Evolutionary conservation across 2,888 invertebrate species (phyloP).

Genomic region (Euclidia mi): DNA sequence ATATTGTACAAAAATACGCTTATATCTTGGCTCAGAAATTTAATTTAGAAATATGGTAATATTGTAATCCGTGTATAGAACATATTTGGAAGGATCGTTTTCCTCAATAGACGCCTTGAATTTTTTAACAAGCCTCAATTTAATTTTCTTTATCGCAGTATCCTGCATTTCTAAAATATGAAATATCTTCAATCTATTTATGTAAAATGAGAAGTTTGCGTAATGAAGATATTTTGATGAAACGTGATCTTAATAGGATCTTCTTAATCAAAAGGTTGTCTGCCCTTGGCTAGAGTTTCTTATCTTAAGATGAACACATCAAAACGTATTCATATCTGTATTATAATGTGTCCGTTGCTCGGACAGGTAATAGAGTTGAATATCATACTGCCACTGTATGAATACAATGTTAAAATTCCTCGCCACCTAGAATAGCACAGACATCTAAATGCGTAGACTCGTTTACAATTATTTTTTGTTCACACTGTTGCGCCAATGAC

Average conservation of each 20-base stretch:
- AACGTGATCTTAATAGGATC: slow-evolving; percentile 28
- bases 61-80: slow-evolving; percentile 12
- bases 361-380: slow-evolving; percentile 33
- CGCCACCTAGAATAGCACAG: slow-evolving; percentile 28
- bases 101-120: slow-evolving; percentile 20
- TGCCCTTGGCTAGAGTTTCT: slow-evolving; percentile 9
- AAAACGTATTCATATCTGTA: slow-evolving; percentile 36
- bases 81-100: slow-evolving; percentile 15
- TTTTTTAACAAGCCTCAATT: slow-evolving; percentile 14
- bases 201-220: slow-evolving; percentile 5
- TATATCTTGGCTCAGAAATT: slow-evolving; percentile 1
- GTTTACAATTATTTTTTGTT: not conserved
- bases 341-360: slow-evolving; percentile 25
- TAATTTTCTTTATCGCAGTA: slow-evolving; percentile 8
- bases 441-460: slow-evolving; percentile 6
- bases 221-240: slow-evolving; percentile 8
- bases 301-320: slow-evolving; percentile 38
- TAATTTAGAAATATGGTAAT: slow-evolving; percentile 9
- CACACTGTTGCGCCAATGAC: not conserved
- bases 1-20: not conserved
- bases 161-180: slow-evolving; percentile 8
- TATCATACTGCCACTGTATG: slow-evolving; percentile 35
- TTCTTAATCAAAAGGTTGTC: slow-evolving; percentile 24
- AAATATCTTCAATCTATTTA: slow-evolving; percentile 9
- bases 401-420: slow-evolving; percentile 32